Evolutionary conservation across 2,888 invertebrate species (phyloP).

Genomic region (Xestoiulus laeticollis): DNA sequence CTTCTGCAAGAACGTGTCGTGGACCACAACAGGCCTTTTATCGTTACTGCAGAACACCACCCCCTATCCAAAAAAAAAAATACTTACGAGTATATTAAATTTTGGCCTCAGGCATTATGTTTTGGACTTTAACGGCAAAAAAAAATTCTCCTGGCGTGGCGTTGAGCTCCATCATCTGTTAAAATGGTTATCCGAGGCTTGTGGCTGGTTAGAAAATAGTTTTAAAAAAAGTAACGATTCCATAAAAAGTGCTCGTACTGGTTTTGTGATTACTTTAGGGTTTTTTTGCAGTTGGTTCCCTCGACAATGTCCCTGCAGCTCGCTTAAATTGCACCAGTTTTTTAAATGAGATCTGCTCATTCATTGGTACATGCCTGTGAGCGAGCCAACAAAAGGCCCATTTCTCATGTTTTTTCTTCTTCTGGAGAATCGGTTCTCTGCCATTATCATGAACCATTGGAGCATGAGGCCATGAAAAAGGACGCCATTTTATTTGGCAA

Average conservation of each 20-base stretch:
- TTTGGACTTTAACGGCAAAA: not conserved
- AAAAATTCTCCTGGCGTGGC: not conserved
- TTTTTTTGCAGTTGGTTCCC: not conserved
- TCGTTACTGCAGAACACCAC: slow-evolving; percentile 3
- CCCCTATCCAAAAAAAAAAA: not conserved
- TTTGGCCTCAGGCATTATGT: not conserved
- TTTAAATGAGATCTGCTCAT: slow-evolving; percentile 14
- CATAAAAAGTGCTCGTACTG: slow-evolving; percentile 43
- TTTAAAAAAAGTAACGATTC: slow-evolving; percentile 27
- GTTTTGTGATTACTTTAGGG: not conserved
- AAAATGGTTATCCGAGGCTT: slow-evolving; percentile 36
- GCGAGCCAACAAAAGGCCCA: slow-evolving; percentile 24
- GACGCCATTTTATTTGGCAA: not conserved
- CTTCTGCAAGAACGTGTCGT: not conserved
- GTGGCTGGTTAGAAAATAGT: slow-evolving; percentile 39
- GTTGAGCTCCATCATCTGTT: slow-evolving; percentile 30
- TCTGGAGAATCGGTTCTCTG: not conserved
- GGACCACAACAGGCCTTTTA: slow-evolving; percentile 30
- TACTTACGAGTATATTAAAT: slow-evolving; percentile 14
- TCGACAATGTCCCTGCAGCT: not conserved
- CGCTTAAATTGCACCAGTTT: slow-evolving; percentile 34
- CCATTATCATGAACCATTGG: slow-evolving; percentile 14
- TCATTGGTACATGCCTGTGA: not conserved
- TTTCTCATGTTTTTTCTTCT: not conserved
- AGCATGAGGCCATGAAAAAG: not conserved